Base-by-base conservation (phyloP, 2,113 vertebrate species). In the Tapirus terrestris region DNA sequence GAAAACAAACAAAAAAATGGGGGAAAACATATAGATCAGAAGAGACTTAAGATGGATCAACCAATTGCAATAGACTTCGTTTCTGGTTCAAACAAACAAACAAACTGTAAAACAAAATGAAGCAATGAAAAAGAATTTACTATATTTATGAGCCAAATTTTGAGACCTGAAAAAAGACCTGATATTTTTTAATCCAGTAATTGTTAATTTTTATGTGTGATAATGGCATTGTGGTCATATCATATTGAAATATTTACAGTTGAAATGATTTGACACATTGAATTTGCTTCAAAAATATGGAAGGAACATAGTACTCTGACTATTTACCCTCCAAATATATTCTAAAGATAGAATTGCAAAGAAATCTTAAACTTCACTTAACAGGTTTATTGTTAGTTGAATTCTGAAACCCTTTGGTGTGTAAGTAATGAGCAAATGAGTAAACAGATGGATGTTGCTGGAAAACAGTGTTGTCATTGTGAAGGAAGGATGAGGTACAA, bases 341-440 rank as follows among this genome's bases (percentile, higher is more conserved):
- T 93, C 21, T 91, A 43, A 65, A 83, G 63, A 79, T n/a, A 95
- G 61, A 68, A 76, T 56, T 72, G 14, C 76, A 87, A 90, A 87
- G 75, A 85, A 63, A 36, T 23, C 18, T 83, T 36, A 25, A 51
- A 48, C n/a, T 94, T 89, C 25, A 75, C 51, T 81, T 72, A 51
- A 27, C 18, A 76, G 48, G 29, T 31, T 92, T 92, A 85, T 29
- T 76, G 16, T 77, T 43, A 12, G 76, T 48, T 89, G 56, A 60
- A 72, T 56, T 83, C 45, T 79, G 63, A 81, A 94, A 89, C 29
- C n/a, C 91, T n/a, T 82, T 79, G 77, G 21, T 58, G 45, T 89
- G 9, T 75, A 5, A 89, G 6, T 33, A 92, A 25, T 51, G 20
- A 89, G 48, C 48, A 65, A 80, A 45, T 73, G 63, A 80, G 21